These are phyloP conservation scores for Mungos mungo DNA, from an alignment of 2,113 vertebrate genomes.

Conservation along the genomic window DNA sequence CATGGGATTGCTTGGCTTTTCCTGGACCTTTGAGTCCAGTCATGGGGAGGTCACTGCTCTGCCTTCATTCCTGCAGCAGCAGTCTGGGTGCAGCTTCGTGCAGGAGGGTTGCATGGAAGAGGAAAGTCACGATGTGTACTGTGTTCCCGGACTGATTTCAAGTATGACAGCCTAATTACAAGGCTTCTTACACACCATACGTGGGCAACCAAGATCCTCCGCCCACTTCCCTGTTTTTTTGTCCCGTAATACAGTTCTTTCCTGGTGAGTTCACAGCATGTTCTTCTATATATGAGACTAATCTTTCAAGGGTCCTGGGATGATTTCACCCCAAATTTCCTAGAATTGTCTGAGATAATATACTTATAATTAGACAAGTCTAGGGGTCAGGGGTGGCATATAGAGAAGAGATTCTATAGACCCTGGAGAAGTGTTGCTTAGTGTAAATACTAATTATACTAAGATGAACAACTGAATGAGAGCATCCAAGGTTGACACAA, in stretches of 20 bases:
- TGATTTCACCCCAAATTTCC: slow-evolving; percentile 11
- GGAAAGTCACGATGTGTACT: background rate
- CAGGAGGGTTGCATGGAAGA: background rate
- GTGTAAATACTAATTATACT: background rate
- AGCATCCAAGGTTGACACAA: background rate
- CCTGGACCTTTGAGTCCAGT: background rate
- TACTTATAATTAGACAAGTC: background rate
- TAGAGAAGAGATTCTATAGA: slow-evolving; percentile 32
- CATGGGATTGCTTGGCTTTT: background rate
- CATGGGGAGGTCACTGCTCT: background rate
- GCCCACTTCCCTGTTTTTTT: background rate
- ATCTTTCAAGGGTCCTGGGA: slow-evolving; percentile 20
- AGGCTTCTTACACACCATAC: slow-evolving; percentile 40
- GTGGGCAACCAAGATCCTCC: slow-evolving; percentile 30
- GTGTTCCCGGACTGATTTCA: slow-evolving; percentile 47
- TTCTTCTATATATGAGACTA: slow-evolving; percentile 1
- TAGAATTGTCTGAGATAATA: slow-evolving; percentile 6
- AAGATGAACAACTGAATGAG: background rate
- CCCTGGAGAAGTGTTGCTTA: background rate
- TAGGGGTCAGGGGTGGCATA: background rate
- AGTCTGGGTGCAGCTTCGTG: background rate
- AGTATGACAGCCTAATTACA: slow-evolving; percentile 63
- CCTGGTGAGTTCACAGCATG: background rate
- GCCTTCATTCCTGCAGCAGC: background rate
- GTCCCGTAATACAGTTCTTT: background rate